Evolutionary conservation across 2,888 invertebrate species (phyloP).

Genomic region (Polyommatus iphigenia): DNA sequence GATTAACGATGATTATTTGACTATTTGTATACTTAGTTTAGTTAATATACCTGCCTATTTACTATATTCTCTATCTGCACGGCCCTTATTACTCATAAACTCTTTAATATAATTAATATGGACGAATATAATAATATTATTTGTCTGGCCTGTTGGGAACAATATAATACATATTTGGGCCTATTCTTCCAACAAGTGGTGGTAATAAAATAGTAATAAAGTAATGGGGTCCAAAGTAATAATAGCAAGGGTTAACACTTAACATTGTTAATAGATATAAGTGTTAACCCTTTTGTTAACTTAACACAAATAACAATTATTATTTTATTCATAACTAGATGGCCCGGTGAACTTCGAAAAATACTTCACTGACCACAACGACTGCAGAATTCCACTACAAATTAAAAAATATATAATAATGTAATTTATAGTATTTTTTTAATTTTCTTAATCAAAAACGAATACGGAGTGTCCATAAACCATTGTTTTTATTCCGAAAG

Average conservation of each 20-base stretch:
- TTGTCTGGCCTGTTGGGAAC: not conserved
- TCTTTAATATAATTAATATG: not conserved
- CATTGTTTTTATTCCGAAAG: not conserved
- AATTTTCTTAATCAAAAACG: too few relatives aligned
- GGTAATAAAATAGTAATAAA: not conserved
- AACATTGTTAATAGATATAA: not conserved
- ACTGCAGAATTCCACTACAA: too few relatives aligned
- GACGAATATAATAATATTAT: not conserved
- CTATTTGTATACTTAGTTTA: too few relatives aligned
- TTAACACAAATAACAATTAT: not conserved
- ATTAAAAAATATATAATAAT: too few relatives aligned
- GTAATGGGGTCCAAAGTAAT: not conserved
- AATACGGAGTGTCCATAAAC: not conserved
- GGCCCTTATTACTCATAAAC: not conserved
- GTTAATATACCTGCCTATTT: too few relatives aligned
- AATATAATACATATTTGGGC: not conserved
- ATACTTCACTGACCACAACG: too few relatives aligned
- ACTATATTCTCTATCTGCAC: not conserved
- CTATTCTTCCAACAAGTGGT: not conserved
- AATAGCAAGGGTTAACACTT: not conserved
- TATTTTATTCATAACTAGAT: not conserved
- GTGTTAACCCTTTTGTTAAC: not conserved
- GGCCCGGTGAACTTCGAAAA: too few relatives aligned
- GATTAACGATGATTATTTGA: too few relatives aligned
- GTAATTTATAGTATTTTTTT: too few relatives aligned